Conservation (phyloP, 2,888 invertebrate species). For the Pimpla rufipes region DNA sequence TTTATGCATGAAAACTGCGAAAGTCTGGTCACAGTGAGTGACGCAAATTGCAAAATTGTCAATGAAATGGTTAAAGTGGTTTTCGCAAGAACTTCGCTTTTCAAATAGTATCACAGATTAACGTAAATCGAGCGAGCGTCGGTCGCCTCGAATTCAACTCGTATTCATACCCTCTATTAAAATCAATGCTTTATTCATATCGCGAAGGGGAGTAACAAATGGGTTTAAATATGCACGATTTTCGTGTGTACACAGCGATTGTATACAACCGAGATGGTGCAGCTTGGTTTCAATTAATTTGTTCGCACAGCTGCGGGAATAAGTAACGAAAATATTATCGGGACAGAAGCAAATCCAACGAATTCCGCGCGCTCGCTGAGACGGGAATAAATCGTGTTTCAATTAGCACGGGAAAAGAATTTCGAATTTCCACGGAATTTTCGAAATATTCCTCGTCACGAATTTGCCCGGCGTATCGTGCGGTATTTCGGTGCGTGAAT, state of each 20-base stretch:
- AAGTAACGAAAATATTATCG: too few species aligned
- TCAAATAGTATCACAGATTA: not conserved
- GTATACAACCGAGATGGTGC: not conserved
- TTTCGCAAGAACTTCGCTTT: not conserved
- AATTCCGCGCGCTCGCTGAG: too few species aligned
- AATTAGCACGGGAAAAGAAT: too few species aligned
- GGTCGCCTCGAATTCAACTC: not conserved
- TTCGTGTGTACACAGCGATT: not conserved
- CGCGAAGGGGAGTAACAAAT: conserved; percentile 4
- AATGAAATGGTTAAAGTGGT: too few species aligned
- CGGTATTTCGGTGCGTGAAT: not conserved
- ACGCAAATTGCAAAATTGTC: too few species aligned
- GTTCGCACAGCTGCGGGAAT: too few species aligned
- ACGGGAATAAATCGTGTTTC: too few species aligned
- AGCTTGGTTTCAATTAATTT: conserved; percentile 3
- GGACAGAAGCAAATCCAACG: too few species aligned
- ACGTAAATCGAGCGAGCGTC: not conserved
- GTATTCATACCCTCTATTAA: not conserved
- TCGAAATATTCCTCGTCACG: too few species aligned
- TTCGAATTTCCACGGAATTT: too few species aligned
- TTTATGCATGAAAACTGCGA: too few species aligned
- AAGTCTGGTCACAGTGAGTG: too few species aligned
- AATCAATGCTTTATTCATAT: conserved; percentile 23
- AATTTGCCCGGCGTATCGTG: not conserved
- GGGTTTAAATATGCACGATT: not conserved